A percentile compares a stretch with the other conserved stretches of the same genome.
Evolutionary conservation across 92 coral and sea anemone species (phyloP).

Genomic region (Epizoanthus scotinus): DNA sequence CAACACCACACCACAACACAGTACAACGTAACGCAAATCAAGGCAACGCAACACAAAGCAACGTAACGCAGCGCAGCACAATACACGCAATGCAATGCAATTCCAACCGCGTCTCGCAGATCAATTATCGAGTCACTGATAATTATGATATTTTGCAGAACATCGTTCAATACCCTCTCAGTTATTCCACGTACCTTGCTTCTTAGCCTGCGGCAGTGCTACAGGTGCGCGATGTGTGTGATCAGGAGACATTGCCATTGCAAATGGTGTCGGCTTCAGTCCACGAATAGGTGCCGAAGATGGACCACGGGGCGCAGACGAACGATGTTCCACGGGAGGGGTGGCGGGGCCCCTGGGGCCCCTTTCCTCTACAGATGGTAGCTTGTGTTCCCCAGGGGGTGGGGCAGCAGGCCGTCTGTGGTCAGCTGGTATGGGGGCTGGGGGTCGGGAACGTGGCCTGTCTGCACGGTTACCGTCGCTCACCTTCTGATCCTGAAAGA

Average conservation of each 20-base stretch:
- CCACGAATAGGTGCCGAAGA: background rate
- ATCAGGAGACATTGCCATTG: background rate
- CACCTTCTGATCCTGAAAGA: background rate
- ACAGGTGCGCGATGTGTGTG: no score
- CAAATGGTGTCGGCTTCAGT: conserved; percentile 8
- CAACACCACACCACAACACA: no score
- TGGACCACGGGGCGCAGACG: background rate
- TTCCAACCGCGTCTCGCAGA: no score
- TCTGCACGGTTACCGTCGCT: background rate
- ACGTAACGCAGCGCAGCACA: no score
- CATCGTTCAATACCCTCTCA: no score
- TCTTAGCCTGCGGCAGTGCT: no score
- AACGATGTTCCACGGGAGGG: conserved; percentile 19
- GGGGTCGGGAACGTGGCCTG: background rate
- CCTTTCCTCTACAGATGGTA: background rate
- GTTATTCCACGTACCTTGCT: no score
- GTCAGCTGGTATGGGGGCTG: conserved; percentile 6
- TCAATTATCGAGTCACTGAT: no score
- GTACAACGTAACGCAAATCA: no score
- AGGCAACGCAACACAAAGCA: no score
- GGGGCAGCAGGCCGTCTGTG: background rate
- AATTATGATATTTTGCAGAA: no score
- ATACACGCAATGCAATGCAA: no score
- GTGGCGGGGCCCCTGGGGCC: background rate
- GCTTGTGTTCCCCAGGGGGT: conserved; percentile 1